These are phyloP conservation scores for Lochmaea crataegi DNA, from an alignment of 2,888 invertebrate species.

Conservation along the genomic window DNA sequence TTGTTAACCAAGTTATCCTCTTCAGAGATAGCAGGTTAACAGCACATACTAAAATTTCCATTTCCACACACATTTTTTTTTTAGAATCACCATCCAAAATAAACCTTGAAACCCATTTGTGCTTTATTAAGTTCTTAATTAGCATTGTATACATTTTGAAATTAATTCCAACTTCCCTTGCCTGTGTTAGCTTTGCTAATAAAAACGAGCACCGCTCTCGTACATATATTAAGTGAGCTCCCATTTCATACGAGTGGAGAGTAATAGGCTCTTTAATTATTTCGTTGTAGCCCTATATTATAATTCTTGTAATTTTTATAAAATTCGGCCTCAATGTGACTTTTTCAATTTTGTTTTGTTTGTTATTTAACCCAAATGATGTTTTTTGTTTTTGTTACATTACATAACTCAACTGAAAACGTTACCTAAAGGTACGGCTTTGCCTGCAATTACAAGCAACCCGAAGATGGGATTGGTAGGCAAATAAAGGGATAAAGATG, in stretches of 20 bases:
- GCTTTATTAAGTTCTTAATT: not conserved
- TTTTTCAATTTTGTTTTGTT: not conserved
- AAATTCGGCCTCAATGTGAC: not conserved
- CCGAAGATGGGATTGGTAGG: too few species aligned
- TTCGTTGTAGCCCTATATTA: not conserved
- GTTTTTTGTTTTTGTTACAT: too few species aligned
- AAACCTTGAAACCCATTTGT: not conserved
- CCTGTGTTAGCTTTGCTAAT: not conserved
- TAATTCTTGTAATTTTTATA: not conserved
- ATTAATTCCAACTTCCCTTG: not conserved
- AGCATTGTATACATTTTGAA: not conserved
- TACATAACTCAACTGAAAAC: too few species aligned
- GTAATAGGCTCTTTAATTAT: not conserved
- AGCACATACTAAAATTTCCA: too few species aligned
- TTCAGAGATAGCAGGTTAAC: too few species aligned
- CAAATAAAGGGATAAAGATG: too few species aligned
- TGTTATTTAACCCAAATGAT: too few species aligned
- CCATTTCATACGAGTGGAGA: not conserved
- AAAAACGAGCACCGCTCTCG: not conserved
- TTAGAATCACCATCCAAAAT: not conserved
- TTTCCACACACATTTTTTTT: not conserved
- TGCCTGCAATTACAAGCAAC: too few species aligned
- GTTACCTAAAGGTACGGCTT: too few species aligned
- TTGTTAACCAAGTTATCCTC: too few species aligned
- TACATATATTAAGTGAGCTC: not conserved